Evolutionary conservation across 2,113 vertebrate species (phyloP).

Genomic region (Climacteris rufus): DNA sequence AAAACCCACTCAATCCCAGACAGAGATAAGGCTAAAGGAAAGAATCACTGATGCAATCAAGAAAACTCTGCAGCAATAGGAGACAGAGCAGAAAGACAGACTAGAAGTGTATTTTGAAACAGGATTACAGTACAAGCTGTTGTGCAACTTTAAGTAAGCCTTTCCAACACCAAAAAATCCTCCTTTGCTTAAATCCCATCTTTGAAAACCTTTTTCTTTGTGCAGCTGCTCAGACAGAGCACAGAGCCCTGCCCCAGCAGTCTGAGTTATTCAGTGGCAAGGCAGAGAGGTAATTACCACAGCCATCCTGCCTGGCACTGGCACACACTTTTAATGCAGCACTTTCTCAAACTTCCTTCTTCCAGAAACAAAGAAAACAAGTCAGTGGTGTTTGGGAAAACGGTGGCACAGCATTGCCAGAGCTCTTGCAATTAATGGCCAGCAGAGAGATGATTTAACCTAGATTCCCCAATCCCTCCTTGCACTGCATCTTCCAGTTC

Average conservation of each 20-base stretch:
- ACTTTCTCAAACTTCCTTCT: background rate
- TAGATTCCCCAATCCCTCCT: background rate
- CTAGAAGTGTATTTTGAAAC: background rate
- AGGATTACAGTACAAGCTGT: background rate
- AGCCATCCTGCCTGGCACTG: background rate
- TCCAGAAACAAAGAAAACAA: background rate
- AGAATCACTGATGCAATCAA: background rate
- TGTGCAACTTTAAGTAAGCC: background rate
- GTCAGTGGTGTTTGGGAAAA: background rate
- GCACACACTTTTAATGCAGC: background rate
- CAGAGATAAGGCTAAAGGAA: background rate
- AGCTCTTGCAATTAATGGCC: background rate
- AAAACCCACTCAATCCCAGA: background rate
- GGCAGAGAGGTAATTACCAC: background rate
- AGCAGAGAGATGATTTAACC: background rate
- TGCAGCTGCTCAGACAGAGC: background rate
- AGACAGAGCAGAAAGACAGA: background rate
- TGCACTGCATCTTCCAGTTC: background rate
- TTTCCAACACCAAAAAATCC: background rate
- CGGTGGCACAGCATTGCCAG: background rate
- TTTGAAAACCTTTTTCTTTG: background rate
- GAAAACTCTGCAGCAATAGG: background rate
- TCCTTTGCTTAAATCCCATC: background rate
- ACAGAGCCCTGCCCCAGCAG: background rate
- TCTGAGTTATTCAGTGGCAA: rapidly evolving